Evolutionary conservation across 2,888 invertebrate genomes (phyloP).

Genomic region (Ellobium chinense): DNA sequence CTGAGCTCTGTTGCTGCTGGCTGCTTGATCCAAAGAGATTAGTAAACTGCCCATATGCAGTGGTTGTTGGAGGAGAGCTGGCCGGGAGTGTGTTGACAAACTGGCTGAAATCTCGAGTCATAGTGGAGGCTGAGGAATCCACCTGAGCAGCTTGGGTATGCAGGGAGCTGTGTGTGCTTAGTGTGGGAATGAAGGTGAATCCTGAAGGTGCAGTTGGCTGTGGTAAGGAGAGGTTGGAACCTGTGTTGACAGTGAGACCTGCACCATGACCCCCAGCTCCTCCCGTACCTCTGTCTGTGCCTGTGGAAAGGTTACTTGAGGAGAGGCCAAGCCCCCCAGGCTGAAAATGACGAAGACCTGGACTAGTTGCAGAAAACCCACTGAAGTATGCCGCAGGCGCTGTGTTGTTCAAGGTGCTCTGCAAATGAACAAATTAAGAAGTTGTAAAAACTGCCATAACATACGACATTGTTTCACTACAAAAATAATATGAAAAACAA

Average conservation of each 20-base stretch:
- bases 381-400: conserved; percentile 26
- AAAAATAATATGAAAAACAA: no score
- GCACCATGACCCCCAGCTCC: conserved; percentile 6
- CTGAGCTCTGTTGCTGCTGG: conserved; percentile 14
- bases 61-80: conserved; percentile 24
- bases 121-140: conserved; percentile 19
- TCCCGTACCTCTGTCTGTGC: conserved; percentile 7
- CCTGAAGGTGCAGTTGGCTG: conserved; percentile 4
- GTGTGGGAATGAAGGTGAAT: conserved; percentile 18
- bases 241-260: conserved; percentile 39
- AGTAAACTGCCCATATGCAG: conserved; percentile 10
- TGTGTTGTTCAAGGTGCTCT: conserved; percentile 31
- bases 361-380: conserved; percentile 7
- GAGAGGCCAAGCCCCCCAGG: conserved; percentile 21
- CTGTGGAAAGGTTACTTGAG: conserved; percentile 9
- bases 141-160: conserved; percentile 6
- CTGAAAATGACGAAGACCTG: conserved; percentile 16
- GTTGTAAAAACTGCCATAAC: no score
- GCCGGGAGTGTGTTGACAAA: conserved; percentile 45
- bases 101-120: conserved; percentile 43
- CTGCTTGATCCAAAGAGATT: conserved; percentile 20
- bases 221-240: conserved; percentile 26
- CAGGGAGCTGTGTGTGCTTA: neutral
- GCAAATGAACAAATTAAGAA: conserved; percentile 1
- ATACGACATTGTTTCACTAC: no score